Evolutionary conservation across 2,113 vertebrate genomes (phyloP).

Genomic region (Jacana jacana): DNA sequence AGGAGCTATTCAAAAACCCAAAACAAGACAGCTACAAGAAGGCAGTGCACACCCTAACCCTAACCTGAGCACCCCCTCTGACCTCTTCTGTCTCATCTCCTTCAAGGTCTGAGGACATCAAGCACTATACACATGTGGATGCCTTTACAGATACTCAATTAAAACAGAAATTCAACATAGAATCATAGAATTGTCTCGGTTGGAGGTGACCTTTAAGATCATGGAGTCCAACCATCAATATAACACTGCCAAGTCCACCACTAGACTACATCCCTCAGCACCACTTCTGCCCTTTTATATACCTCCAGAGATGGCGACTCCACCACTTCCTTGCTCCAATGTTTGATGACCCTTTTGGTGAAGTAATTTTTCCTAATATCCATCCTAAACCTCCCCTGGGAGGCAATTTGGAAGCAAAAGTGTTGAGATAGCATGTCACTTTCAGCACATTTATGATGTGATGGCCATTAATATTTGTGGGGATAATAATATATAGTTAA

Average conservation of each 20-base stretch:
- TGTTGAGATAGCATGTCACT: neutral
- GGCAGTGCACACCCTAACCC: neutral
- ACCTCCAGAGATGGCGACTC: neutral
- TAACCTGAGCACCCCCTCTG: neutral
- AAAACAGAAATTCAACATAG: slow-evolving; percentile 52
- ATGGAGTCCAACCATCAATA: neutral
- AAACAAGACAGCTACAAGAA: neutral
- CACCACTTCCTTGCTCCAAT: neutral
- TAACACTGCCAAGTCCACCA: neutral
- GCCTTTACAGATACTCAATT: neutral
- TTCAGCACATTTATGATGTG: neutral
- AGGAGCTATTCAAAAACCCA: neutral
- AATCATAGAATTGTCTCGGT: neutral
- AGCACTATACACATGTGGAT: neutral
- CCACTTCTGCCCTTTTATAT: neutral
- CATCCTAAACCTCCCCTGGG: neutral
- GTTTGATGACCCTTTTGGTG: neutral
- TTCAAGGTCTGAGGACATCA: neutral
- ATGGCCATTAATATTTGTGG: slow-evolving; percentile 15
- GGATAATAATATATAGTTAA: neutral
- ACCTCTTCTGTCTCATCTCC: neutral
- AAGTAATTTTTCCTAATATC: neutral
- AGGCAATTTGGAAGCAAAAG: slow-evolving; percentile 56
- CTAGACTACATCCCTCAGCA: neutral
- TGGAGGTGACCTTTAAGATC: neutral